Evolutionary conservation across 2,113 vertebrate genomes (phyloP).

Genomic region (Lucifuga dentata): DNA sequence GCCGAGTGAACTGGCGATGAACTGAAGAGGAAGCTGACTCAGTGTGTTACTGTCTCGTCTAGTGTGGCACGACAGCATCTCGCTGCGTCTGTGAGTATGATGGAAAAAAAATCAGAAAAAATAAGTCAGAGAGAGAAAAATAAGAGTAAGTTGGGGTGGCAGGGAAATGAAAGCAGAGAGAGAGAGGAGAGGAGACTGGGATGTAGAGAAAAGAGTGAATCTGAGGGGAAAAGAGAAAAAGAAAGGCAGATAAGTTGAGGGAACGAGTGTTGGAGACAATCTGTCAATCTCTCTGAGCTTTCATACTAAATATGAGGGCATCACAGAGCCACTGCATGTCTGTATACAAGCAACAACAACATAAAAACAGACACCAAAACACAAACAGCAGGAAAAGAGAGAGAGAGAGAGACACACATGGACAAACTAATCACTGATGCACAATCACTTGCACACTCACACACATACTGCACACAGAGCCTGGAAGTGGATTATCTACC

Average conservation of each 20-base stretch:
- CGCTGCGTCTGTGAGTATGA: conserved; percentile 34
- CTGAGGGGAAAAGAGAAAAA: no score
- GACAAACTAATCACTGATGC: conserved; percentile 36
- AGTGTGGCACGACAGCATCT: conserved; percentile 41
- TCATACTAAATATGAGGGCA: conserved; percentile 57
- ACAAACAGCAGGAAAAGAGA: conserved; percentile 11
- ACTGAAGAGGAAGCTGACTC: conserved; percentile 66
- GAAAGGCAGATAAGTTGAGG: conserved; percentile 1
- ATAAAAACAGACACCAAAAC: conserved; percentile 30
- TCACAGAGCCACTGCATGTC: conserved; percentile 44
- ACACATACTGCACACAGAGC: conserved; percentile 26
- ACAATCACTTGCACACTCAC: conserved; percentile 37
- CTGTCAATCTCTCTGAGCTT: conserved; percentile 38
- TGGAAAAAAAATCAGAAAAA: conserved; percentile 51
- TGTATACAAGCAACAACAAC: conserved; percentile 45
- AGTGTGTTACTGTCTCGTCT: conserved; percentile 53
- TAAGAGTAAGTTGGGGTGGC: not conserved
- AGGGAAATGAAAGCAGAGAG: conserved; percentile 18
- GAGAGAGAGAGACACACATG: conserved; percentile 26
- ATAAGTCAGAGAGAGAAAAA: conserved; percentile 29
- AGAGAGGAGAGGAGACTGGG: not conserved
- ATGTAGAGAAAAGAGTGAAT: no score
- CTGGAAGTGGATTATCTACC: conserved; percentile 60
- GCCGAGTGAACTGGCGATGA: conserved; percentile 74
- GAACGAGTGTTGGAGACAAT: not conserved